Percentiles rank a stretch among this genome's conserved stretches.
Evolutionary conservation across 2,888 invertebrate genomes (phyloP).

Genomic region (Eristalinus sepulchralis): DNA sequence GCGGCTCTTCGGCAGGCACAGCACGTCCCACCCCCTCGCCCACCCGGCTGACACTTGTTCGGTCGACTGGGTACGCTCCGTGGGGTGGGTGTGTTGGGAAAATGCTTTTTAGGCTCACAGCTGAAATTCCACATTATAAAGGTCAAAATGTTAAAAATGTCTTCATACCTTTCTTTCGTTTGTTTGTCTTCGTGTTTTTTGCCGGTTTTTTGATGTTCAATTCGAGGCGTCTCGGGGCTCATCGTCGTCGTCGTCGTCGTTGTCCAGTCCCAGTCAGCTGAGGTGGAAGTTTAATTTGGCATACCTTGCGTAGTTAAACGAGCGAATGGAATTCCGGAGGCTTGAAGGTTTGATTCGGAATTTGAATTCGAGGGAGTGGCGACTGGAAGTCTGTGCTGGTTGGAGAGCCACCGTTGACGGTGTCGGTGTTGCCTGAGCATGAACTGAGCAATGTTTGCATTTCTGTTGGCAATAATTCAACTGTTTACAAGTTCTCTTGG

Average conservation of each 20-base stretch:
- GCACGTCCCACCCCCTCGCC: background rate
- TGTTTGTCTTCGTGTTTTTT: background rate
- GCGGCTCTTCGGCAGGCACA: background rate
- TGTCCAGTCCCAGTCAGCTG: slow-evolving; percentile 41
- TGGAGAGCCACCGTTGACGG: background rate
- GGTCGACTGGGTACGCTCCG: slow-evolving; percentile 13
- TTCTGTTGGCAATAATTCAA: slow-evolving; percentile 16
- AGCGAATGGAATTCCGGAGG: background rate
- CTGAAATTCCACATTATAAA: slow-evolving; percentile 62
- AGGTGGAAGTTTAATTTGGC: slow-evolving; percentile 67
- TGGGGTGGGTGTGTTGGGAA: slow-evolving; percentile 14
- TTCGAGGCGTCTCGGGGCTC: background rate
- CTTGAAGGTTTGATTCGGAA: slow-evolving; percentile 23
- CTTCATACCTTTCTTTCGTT: slow-evolving; percentile 47
- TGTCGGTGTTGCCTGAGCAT: too few species aligned
- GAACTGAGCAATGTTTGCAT: slow-evolving; percentile 7
- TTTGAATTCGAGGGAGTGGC: background rate
- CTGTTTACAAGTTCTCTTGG: slow-evolving; percentile 1
- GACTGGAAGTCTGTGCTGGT: background rate
- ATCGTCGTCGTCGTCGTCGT: background rate
- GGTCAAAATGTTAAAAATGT: slow-evolving; percentile 70
- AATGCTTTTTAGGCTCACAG: slow-evolving; percentile 45
- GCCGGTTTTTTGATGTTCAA: slow-evolving; percentile 27
- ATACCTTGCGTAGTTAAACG: slow-evolving; percentile 47
- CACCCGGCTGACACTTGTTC: slow-evolving; percentile 48